phyloP scores from a whole-genome alignment of 2,888 invertebrate genomes.

The Cecidostiba fungosa region DNA sequence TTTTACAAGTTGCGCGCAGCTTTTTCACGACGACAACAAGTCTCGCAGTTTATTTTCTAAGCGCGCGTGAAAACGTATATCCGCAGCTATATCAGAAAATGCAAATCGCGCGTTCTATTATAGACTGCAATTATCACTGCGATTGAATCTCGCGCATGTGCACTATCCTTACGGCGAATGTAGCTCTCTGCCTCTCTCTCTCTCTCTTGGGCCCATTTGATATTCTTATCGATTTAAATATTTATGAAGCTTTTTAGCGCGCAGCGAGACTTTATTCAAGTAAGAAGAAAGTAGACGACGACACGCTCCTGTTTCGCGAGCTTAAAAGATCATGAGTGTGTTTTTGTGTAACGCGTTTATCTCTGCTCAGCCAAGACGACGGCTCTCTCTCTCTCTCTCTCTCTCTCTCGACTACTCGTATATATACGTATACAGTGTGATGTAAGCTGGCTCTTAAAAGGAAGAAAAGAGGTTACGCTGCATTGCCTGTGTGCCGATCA shows the following conservation, averaged over 20 bases:
- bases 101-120: neutral
- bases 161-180: neutral
- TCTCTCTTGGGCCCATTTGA: conserved; percentile 21
- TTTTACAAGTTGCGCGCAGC: neutral
- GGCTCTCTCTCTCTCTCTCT: no score
- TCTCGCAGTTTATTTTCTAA: neutral
- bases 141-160: neutral
- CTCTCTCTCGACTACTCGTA: neutral
- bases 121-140: conserved; percentile 6
- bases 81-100: neutral
- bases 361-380: conserved; percentile 4
- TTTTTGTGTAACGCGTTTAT: conserved; percentile 60
- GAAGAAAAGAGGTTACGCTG: conserved; percentile 18
- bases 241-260: conserved; percentile 54
- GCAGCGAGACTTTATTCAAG: conserved; percentile 20
- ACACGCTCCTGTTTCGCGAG: conserved; percentile 24
- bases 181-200: neutral
- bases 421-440: neutral
- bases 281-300: conserved; percentile 18
- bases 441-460: conserved; percentile 52
- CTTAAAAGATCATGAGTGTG: conserved; percentile 55
- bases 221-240: conserved; percentile 57
- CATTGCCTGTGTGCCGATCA: conserved; percentile 24
- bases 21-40: neutral
- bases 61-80: neutral